Evolutionary conservation across 1,140 invertebrate species (phyloP), one percentile per base, ranked within the genome.

Genomic region (Lamellibrachia luymesi): DNA sequence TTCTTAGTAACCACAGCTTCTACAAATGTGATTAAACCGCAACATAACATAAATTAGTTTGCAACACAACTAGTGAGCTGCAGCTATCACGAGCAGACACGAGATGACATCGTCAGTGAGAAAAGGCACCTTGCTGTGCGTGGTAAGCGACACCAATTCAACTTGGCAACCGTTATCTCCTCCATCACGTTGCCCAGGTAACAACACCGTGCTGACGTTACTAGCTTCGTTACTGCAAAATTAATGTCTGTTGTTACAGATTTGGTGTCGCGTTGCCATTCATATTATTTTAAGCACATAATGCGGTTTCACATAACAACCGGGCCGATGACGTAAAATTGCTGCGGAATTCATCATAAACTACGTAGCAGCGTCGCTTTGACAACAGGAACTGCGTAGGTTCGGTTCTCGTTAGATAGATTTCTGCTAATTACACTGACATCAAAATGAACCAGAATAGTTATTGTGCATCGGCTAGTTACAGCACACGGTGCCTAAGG

Each of bases 201-300:
- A 80, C 64, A 80, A 22, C 17, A 22, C 64, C 64, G 64, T 22
- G 64, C 64, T 80, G 64, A 80, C 64, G 64, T 80, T 80, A 80
- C 64, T 80, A 80, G 64, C 13, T 80, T 80, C 64, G 64, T 80
- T 80, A 80, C 64, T 80, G 64, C 64, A 80, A 80, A 80, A 80
- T 80, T 80, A 80, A 80, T 80, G 64, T 80, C 64, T 80, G 64
- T 80, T 80, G 64, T 80, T 80, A 80, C 64, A 80, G 64, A 80
- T 80, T 80, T 22, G 13, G 64, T 80, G 64, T 22, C 64, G 64
- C 17, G 64, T 80, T 10, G 64, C 64, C 64, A 80, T 80, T 80
- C 64, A 80, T 80, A 80, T 80, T 17, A 80, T 80, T 80, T 80
- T 80, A 80, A 80, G 64, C 64, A 80, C 64, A 80, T 80, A 80